These are phyloP conservation scores for Gymnopithys bicolor DNA, from an alignment of 2,797 vertebrate genomes.

Conservation along the genomic window DNA sequence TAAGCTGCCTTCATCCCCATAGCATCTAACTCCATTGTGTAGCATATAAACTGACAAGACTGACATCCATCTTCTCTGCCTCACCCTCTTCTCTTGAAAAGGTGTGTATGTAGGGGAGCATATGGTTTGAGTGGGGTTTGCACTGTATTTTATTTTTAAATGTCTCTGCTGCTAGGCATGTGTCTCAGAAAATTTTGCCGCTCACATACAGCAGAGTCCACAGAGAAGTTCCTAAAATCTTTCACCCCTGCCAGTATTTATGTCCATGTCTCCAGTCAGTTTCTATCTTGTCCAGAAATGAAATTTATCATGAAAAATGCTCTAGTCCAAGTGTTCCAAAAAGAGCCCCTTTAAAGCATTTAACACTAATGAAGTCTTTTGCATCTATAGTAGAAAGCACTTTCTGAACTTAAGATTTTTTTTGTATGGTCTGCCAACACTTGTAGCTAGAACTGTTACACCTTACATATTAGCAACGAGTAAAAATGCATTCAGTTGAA, in stretches of 20 bases:
- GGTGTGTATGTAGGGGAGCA: background rate
- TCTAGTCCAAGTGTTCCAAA: background rate
- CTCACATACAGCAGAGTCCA: background rate
- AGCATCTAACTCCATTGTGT: slow-evolving; percentile 25
- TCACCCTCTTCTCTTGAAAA: background rate
- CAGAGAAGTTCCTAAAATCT: background rate
- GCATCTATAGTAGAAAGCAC: background rate
- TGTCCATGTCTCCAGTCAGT: background rate
- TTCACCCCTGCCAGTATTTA: background rate
- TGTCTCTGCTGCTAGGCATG: background rate
- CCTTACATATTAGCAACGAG: background rate
- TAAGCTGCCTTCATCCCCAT: slow-evolving; percentile 18
- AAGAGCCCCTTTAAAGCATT: background rate
- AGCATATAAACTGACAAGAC: slow-evolving; percentile 34
- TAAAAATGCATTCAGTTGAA: background rate
- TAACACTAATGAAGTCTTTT: background rate
- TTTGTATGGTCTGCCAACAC: background rate
- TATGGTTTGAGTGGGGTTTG: background rate
- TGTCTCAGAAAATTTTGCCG: background rate
- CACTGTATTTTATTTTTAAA: background rate
- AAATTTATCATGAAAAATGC: background rate
- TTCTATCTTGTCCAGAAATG: background rate
- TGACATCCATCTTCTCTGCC: slow-evolving; percentile 40
- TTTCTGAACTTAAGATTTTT: background rate
- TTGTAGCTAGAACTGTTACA: background rate